Evolutionary conservation across 2,888 invertebrate species (phyloP).

Genomic region (Byasa hedistus): DNA sequence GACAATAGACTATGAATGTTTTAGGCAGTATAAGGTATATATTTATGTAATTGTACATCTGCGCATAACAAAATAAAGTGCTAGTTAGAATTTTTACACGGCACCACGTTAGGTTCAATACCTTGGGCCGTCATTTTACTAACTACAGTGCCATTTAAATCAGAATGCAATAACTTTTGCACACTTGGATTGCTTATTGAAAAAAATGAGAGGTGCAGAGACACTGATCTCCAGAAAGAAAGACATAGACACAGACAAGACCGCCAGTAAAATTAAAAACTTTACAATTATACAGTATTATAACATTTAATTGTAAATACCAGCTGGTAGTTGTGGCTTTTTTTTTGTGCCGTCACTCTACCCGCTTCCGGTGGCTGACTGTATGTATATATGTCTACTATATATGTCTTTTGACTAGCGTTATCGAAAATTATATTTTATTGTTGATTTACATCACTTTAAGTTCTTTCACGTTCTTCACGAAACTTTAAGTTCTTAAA

Average conservation of each 20-base stretch:
- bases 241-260: too few relatives aligned
- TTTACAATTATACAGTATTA: background rate
- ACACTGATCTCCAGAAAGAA: too few relatives aligned
- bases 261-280: too few relatives aligned
- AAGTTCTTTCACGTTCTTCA: too few relatives aligned
- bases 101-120: background rate
- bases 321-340: background rate
- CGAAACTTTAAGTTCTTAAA: background rate
- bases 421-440: slow-evolving; percentile 15
- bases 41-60: background rate
- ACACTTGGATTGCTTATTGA: too few relatives aligned
- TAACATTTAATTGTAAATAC: background rate
- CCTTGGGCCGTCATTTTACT: background rate
- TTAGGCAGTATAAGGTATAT: background rate
- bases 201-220: too few relatives aligned
- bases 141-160: too few relatives aligned
- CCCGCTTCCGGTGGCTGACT: slow-evolving; percentile 10
- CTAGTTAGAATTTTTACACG: background rate
- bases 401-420: background rate
- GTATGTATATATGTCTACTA: too few relatives aligned
- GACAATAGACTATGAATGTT: slow-evolving; percentile 5
- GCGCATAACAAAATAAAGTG: background rate
- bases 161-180: too few relatives aligned
- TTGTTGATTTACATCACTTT: background rate
- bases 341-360: slow-evolving; percentile 2